These are phyloP conservation scores for Lysandra coridon DNA, from an alignment of 2,888 invertebrate species.

Conservation along the genomic window DNA sequence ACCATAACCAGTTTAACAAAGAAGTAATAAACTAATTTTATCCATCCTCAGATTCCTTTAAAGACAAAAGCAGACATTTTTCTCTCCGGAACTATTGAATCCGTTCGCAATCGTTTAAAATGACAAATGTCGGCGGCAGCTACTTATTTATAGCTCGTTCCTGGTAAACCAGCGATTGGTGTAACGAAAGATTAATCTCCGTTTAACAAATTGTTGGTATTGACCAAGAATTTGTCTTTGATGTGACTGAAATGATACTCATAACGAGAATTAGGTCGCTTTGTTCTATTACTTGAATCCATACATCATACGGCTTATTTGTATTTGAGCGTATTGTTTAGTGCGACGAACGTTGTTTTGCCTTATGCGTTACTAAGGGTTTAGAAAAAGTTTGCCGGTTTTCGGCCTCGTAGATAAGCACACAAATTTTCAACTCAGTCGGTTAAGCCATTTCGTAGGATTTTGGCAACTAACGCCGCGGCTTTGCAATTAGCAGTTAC, in stretches of 20 bases:
- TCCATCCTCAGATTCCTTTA: background rate
- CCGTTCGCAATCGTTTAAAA: constrained; percentile 69
- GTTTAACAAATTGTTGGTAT: constrained; percentile 67
- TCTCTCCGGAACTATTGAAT: constrained; percentile 60
- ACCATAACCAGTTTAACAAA: background rate
- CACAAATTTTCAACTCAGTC: too few relatives aligned
- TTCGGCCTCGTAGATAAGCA: too few relatives aligned
- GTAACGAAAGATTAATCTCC: constrained; percentile 72
- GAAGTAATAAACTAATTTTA: background rate
- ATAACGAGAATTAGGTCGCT: constrained; percentile 18
- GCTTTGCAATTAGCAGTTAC: too few relatives aligned
- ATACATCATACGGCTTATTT: background rate
- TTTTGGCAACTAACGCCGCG: too few relatives aligned
- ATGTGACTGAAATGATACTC: constrained; percentile 16
- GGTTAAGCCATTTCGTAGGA: too few relatives aligned
- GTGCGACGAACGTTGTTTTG: too few relatives aligned
- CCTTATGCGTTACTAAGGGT: too few relatives aligned
- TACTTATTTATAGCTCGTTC: constrained; percentile 62
- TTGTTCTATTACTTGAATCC: constrained; percentile 18
- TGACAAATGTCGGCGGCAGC: constrained; percentile 59
- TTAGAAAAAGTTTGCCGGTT: too few relatives aligned
- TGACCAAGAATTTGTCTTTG: constrained; percentile 41
- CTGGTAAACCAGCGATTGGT: constrained; percentile 66
- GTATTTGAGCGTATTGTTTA: background rate
- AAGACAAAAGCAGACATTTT: background rate